Percentiles rank a stretch among this genome's conserved stretches.
These are phyloP conservation scores for Nothocercus julius DNA, from an alignment of 2,113 vertebrate genomes.

Conservation along the genomic window DNA sequence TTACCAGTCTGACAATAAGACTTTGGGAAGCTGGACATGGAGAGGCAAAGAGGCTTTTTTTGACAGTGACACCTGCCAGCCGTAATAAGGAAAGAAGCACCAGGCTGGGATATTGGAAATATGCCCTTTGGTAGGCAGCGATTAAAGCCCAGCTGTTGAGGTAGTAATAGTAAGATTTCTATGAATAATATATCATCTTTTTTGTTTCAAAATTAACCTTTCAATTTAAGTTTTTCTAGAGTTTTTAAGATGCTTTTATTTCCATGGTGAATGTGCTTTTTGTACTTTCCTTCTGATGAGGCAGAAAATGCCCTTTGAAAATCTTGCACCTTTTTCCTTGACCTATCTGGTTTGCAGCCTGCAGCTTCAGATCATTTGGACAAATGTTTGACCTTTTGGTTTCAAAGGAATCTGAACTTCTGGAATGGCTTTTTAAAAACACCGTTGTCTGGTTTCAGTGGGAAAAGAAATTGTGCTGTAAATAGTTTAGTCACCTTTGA, in stretches of 20 bases:
- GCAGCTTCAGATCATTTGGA: background rate
- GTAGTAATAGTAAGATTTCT: background rate
- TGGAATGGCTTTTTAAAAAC: background rate
- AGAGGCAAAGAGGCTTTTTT: background rate
- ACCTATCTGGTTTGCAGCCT: background rate
- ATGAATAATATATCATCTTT: background rate
- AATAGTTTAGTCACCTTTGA: background rate
- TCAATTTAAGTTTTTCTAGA: background rate
- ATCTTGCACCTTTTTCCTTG: background rate
- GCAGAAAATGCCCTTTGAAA: background rate
- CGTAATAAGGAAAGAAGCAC: background rate
- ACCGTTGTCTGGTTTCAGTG: background rate
- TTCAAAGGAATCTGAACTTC: background rate
- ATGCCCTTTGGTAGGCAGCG: rapidly evolving
- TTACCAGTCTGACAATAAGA: background rate
- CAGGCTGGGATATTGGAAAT: background rate
- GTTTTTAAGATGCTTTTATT: background rate
- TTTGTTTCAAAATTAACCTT: background rate
- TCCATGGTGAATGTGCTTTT: background rate
- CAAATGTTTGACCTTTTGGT: background rate
- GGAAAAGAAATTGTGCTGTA: background rate
- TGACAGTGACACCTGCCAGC: background rate
- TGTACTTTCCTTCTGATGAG: background rate
- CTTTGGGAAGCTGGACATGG: background rate
- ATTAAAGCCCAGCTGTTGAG: background rate